Evolutionary conservation across 92 coral and sea anemone genomes (phyloP), one percentile per base, ranked within the genome.

Genomic region (Phenganax subtilis): DNA sequence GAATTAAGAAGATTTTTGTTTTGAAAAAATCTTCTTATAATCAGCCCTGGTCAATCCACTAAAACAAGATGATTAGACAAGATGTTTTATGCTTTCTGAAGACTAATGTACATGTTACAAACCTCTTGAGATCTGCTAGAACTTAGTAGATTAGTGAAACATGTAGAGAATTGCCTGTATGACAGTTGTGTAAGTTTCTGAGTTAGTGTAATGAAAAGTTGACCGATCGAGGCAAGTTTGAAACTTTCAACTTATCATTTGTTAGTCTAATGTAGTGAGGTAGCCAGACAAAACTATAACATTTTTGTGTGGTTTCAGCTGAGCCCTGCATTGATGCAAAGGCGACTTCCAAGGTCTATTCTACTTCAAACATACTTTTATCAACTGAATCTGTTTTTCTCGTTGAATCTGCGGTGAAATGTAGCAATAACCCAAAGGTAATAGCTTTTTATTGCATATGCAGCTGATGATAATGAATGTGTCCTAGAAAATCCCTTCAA

Each of bases 381-480:
- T 90, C 99, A 63, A 83, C 96, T 17, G 99, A 96, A 75, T 92
- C 96, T 67, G 97, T 92, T 3, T 96, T 96, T 80, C 86, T 96
- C 14, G 87, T 92, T 28, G 97, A 96, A 75, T 92, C 93, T 84
- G 74, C 88, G 27, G 93, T 96, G 17, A 82, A 87, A 72, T 96
- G 99, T 81, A 90, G 91, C 81, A 92, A 94, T 69, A 89, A 89
- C 76, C 90, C 91, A 0, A 78, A 91, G 96, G 97, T 92, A 70
- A 28, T 57, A 70, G 74, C 28, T 12, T 1, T 1, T 65, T 65
- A 11, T 65, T 65, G 11, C 71, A 37, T 1, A 5, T 1, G 5
- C 71, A 17, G 11, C 10, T 17, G 10, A 12, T 54, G 14, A 51
- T 16, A 25, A 37, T 30, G 47, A 37, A 37, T 5, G 47, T 37